phyloP scores from a whole-genome alignment of 2,888 invertebrate species.

The Pelosia muscerda region DNA sequence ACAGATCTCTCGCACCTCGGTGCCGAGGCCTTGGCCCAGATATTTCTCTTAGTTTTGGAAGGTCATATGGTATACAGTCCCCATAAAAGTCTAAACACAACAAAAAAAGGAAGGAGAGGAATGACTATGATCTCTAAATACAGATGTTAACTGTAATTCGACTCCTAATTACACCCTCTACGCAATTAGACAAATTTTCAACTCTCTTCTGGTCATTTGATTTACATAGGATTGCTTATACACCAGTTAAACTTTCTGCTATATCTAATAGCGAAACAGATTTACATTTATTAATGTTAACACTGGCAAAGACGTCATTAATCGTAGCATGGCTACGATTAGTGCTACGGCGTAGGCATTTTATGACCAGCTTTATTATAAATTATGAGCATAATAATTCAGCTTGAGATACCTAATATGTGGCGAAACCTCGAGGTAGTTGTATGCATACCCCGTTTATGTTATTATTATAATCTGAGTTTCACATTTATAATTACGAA shows the following conservation, averaged over 20 bases:
- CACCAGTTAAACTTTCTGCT: not conserved
- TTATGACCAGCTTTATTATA: slow-evolving; percentile 14
- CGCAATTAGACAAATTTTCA: too few species aligned
- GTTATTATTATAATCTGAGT: too few species aligned
- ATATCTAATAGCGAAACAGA: not conserved
- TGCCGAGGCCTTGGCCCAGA: not conserved
- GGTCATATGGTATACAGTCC: not conserved
- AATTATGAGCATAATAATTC: not conserved
- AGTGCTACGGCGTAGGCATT: slow-evolving; percentile 43
- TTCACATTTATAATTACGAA: too few species aligned
- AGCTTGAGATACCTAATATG: not conserved
- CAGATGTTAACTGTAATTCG: too few species aligned
- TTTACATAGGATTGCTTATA: too few species aligned
- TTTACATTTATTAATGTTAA: slow-evolving; percentile 15
- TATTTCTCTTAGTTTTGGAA: not conserved
- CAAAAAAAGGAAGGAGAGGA: not conserved
- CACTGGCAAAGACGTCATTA: slow-evolving; percentile 25
- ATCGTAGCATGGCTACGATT: slow-evolving; percentile 33
- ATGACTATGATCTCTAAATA: too few species aligned
- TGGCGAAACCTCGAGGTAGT: not conserved
- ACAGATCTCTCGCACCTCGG: too few species aligned
- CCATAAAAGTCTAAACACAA: not conserved
- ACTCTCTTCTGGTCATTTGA: too few species aligned
- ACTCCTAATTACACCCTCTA: too few species aligned
- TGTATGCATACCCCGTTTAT: too few species aligned